Conservation (phyloP, 2,888 invertebrate species). For the Strigamia maritima region DNA sequence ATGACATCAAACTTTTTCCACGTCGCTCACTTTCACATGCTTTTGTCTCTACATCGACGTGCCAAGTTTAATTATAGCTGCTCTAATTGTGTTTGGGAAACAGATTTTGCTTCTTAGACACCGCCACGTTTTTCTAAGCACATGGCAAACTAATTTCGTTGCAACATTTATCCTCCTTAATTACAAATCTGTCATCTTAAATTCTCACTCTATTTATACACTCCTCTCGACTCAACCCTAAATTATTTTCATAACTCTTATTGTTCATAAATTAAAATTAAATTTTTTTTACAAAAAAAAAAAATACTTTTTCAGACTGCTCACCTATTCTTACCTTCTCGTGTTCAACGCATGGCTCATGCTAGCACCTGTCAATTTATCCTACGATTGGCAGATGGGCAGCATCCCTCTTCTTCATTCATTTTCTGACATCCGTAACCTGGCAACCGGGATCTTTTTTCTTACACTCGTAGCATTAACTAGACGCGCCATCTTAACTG, state of each 20-base stretch:
- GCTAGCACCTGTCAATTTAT: slow-evolving; percentile 71
- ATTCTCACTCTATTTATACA: slow-evolving; percentile 22
- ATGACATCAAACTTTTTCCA: slow-evolving; percentile 12
- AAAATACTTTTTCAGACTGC: slow-evolving; percentile 59
- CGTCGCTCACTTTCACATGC: slow-evolving; percentile 2
- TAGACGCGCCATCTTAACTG: slow-evolving; percentile 20
- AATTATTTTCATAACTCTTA: not conserved
- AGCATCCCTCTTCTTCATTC: slow-evolving; percentile 74
- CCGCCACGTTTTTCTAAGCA: slow-evolving; percentile 29
- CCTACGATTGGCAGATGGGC: slow-evolving; percentile 89
- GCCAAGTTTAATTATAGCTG: slow-evolving; percentile 29
- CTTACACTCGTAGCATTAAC: slow-evolving; percentile 35
- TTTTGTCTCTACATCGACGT: slow-evolving; percentile 12
- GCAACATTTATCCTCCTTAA: slow-evolving; percentile 29
- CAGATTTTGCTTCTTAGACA: slow-evolving; percentile 29
- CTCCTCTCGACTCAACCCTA: not conserved
- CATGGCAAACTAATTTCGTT: slow-evolving; percentile 29
- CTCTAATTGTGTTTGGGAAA: slow-evolving; percentile 27
- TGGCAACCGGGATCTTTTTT: slow-evolving; percentile 38
- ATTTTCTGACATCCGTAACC: slow-evolving; percentile 67
- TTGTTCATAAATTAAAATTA: not conserved
- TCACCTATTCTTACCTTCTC: slow-evolving; percentile 77
- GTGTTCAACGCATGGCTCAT: slow-evolving; percentile 80
- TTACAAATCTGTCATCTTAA: slow-evolving; percentile 29
- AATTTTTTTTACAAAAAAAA: not conserved